These are phyloP conservation scores for Lophura nycthemera DNA, from an alignment of 2,113 vertebrate genomes.

Conservation along the genomic window DNA sequence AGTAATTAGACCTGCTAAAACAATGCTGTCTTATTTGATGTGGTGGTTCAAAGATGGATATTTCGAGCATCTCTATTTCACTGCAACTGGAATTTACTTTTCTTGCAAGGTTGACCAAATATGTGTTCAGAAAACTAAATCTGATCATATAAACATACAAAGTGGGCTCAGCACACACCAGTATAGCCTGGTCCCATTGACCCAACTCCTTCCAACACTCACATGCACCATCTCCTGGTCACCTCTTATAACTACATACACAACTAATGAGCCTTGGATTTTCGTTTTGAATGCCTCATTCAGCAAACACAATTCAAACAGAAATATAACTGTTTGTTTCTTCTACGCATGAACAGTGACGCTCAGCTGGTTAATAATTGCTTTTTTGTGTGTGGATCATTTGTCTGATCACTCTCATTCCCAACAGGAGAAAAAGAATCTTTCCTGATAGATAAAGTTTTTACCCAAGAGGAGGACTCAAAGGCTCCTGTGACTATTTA, in stretches of 20 bases:
- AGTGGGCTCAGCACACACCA: not conserved
- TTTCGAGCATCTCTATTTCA: not conserved
- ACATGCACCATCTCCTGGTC: fast-evolving
- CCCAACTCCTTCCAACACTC: not conserved
- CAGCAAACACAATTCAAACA: not conserved
- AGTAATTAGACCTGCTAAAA: not conserved
- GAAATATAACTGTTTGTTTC: not conserved
- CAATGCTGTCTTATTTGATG: not conserved
- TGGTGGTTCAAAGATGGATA: not conserved
- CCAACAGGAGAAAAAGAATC: not conserved
- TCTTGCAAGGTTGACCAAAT: not conserved
- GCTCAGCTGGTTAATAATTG: not conserved
- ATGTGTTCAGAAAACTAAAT: not conserved
- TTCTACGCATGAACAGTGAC: not conserved
- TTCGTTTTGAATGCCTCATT: not conserved
- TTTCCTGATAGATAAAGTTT: not conserved
- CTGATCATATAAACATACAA: not conserved
- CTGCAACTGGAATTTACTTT: not conserved
- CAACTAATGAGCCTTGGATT: not conserved
- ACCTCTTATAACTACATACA: not conserved
- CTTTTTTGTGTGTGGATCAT: not conserved
- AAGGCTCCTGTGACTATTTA: conserved; percentile 14
- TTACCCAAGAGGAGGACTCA: not conserved
- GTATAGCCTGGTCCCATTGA: not conserved
- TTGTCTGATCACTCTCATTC: not conserved